These are phyloP conservation scores for Pocillopora meandrina DNA, from an alignment of 92 coral and sea anemone genomes.

Conservation along the genomic window DNA sequence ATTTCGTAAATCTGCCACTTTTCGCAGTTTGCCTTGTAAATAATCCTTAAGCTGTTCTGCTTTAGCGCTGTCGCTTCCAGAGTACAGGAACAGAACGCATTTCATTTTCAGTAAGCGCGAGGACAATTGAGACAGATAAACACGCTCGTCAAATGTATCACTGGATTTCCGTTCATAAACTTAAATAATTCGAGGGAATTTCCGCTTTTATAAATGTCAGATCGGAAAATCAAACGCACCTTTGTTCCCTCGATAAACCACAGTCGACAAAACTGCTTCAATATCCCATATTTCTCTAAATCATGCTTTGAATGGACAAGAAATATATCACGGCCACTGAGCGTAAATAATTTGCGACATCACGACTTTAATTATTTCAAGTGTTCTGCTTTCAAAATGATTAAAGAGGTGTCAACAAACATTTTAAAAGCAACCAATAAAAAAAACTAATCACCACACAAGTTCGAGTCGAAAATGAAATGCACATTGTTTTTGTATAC, in stretches of 20 bases:
- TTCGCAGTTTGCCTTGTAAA: no score
- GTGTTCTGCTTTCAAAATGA: slow-evolving; percentile 15
- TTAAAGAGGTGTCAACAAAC: slow-evolving; percentile 5
- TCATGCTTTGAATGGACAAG: not conserved
- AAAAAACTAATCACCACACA: not conserved
- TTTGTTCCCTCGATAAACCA: not conserved
- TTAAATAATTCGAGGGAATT: slow-evolving; percentile 1
- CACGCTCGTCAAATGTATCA: not conserved
- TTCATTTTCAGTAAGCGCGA: no score
- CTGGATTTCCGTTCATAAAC: not conserved
- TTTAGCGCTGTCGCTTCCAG: no score
- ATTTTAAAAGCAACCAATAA: slow-evolving; percentile 7
- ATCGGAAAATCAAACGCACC: not conserved
- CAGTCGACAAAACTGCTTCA: not conserved
- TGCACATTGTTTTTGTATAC: no score
- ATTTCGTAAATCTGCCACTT: no score
- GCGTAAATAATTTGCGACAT: slow-evolving; percentile 21
- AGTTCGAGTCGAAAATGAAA: no score
- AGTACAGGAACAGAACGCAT: no score
- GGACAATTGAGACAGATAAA: not conserved
- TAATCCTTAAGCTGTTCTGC: no score
- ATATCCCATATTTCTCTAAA: no score
- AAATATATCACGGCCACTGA: not conserved
- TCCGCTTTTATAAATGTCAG: not conserved
- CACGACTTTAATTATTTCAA: slow-evolving; percentile 37